Conservation (phyloP, 2,797 vertebrate species). For the Trichosurus vulpecula region DNA sequence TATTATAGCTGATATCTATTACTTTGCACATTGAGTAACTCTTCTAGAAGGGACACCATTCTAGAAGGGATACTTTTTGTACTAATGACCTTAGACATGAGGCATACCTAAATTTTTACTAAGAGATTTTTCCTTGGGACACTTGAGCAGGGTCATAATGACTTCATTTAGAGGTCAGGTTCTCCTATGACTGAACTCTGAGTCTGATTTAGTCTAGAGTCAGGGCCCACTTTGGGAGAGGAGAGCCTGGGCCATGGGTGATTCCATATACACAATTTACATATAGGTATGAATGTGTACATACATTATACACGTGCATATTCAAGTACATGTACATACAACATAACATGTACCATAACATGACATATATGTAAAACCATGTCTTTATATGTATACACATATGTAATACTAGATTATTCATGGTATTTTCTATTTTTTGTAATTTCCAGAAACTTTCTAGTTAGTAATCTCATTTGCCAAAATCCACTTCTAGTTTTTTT, state of each 20-base stretch:
- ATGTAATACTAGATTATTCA: not conserved
- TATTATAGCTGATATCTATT: not conserved
- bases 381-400: slow-evolving; percentile 28
- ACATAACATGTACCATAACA: no score
- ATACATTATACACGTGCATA: not conserved
- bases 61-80: not conserved
- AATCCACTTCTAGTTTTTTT: slow-evolving; percentile 58
- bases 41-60: not conserved
- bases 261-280: not conserved
- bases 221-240: not conserved
- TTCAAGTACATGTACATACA: not conserved
- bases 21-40: not conserved
- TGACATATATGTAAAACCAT: not conserved
- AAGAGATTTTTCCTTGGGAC: not conserved
- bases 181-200: not conserved
- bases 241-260: not conserved
- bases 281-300: not conserved
- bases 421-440: not conserved
- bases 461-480: slow-evolving; percentile 53
- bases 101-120: not conserved
- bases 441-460: slow-evolving; percentile 64
- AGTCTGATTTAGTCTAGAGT: not conserved
- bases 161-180: not conserved
- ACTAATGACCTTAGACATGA: not conserved
- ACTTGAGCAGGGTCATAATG: not conserved